Evolutionary conservation across 2,797 vertebrate genomes (phyloP), one percentile per base, ranked within the genome.

Genomic region (Borostomias antarcticus): DNA sequence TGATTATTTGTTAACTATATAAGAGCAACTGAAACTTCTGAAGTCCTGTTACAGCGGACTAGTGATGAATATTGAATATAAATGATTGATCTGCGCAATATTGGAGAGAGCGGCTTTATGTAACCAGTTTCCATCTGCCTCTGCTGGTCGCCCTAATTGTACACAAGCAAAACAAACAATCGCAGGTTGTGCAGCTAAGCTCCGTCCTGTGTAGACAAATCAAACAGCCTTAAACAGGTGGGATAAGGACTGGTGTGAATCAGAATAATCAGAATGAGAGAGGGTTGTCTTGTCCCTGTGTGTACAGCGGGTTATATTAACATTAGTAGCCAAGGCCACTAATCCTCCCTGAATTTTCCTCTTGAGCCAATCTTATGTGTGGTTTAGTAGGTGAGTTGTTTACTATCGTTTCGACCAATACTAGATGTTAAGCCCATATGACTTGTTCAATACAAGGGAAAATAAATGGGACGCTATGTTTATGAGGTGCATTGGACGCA

Each of bases 71-170:
- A 75, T 48, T 73, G 66, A 48, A 60, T 74, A 66, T 26, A 59
- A 68, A 30, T 70, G 84, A 90, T 90, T 82, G 85, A 89, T 89
- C 82, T 72, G 58, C 76, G 75, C 75, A 67, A 79, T 71, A 63
- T 61, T 58, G 85, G 84, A 81, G 71, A 82, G 82, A 84, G 74
- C 81, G 74, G 70, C 75, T 89, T 91, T 91, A 87, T 85, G 78
- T 88, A 90, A 91, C 82, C 66, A 82, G 73, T 89, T 91, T 89
- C 90, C 88, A 89, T 90, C 80, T 82, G 78, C 81, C 76, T 85
- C 80, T 76, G 76, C 73, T 83, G 84, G 78, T 78, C 58, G 45
- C 63, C 74, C 69, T 79, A 79, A 86, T 76, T 75, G 79, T 82
- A 82, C 76, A 73, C 83, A 85, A 75, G 75, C 80, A 84, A 82